Conservation (phyloP, 1,140 invertebrate species). For the Atta texana region DNA sequence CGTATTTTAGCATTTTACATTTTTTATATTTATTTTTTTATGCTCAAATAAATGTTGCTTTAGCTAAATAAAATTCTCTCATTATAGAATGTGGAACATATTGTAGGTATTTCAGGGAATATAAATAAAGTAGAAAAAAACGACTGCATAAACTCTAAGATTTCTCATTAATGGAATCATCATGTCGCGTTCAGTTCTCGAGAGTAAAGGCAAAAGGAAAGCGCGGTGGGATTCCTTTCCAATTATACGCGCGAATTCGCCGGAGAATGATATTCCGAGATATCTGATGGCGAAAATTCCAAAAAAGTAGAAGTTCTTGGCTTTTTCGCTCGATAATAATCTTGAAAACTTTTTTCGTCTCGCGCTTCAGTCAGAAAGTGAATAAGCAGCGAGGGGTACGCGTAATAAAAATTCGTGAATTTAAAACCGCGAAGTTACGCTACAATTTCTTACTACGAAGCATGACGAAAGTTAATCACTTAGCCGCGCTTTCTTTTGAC, state of each 20-base stretch:
- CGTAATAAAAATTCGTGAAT: slow-evolving; percentile 64
- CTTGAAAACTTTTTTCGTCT: slow-evolving; percentile 58
- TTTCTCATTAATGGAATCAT: slow-evolving; percentile 71
- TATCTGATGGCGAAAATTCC: slow-evolving; percentile 34
- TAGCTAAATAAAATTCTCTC: slow-evolving; percentile 2
- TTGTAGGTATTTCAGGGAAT: not conserved
- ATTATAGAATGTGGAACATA: not conserved
- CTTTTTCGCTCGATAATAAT: slow-evolving; percentile 77
- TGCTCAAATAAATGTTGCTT: not conserved
- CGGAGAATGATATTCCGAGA: slow-evolving; percentile 62
- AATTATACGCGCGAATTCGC: slow-evolving; percentile 73
- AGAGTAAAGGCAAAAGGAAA: not conserved
- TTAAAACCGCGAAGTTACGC: slow-evolving; percentile 64
- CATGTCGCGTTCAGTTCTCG: slow-evolving; percentile 46
- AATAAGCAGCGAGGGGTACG: slow-evolving; percentile 52
- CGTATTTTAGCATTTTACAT: not conserved
- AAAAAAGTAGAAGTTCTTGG: slow-evolving; percentile 20
- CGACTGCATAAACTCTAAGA: slow-evolving; percentile 41
- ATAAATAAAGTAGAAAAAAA: slow-evolving; percentile 29
- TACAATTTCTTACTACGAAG: slow-evolving; percentile 61
- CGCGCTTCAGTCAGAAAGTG: slow-evolving; percentile 35
- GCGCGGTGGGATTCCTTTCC: slow-evolving; percentile 55
- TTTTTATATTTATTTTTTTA: slow-evolving; percentile 21
- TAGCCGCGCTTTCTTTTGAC: slow-evolving; percentile 40
- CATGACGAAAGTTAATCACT: slow-evolving; percentile 69